Base-by-base conservation (phyloP, 2,888 invertebrate species). In the Sepioteuthis lessoniana region DNA sequence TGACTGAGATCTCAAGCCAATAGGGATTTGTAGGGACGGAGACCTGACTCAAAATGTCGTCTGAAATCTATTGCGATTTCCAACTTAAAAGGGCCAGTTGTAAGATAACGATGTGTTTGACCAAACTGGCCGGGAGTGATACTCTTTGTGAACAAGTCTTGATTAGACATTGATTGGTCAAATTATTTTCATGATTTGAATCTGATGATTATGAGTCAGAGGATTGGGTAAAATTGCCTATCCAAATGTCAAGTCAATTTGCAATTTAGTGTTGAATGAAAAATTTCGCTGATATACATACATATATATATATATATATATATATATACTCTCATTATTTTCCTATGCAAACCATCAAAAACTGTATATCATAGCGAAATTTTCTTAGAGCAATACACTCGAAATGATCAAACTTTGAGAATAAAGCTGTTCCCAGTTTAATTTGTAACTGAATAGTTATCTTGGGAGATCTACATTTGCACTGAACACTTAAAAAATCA, bases 111-210 rank as follows among this genome's bases (percentile, higher is more conserved):
- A 31, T 76, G 16, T 76, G 76, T 76, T n/a, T n/a, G 31, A n/a
- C 13, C 13, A n/a, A 76, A n/a, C n/a, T n/a, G 76, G n/a, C n/a
- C 55, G n/a, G 76, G 76, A 76, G n/a, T 76, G 76, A 76, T 76
- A 76, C n/a, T 76, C 76, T 76, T 76, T 76, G 16, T 76, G 76
- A 76, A n/a, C n/a, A n/a, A 76, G 76, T 31, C 76, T 76, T 76
- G 31, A 76, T 76, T 76, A 76, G 76, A n/a, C 76, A 76, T 76
- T 76, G 76, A 76, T 76, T 76, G 76, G n/a, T 76, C 10, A 76
- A 76, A 76, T 76, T 76, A 76, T 76, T 76, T 76, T 76, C 76
- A 76, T 76, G 76, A 76, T 76, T 76, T 76, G n/a, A 76, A 76
- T 76, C 76, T 8, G 76, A n/a, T n/a, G 76, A 76, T 76, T n/a